Evolutionary conservation across 2,888 invertebrate genomes (phyloP).

Genomic region (Silvanus unidentatus): DNA sequence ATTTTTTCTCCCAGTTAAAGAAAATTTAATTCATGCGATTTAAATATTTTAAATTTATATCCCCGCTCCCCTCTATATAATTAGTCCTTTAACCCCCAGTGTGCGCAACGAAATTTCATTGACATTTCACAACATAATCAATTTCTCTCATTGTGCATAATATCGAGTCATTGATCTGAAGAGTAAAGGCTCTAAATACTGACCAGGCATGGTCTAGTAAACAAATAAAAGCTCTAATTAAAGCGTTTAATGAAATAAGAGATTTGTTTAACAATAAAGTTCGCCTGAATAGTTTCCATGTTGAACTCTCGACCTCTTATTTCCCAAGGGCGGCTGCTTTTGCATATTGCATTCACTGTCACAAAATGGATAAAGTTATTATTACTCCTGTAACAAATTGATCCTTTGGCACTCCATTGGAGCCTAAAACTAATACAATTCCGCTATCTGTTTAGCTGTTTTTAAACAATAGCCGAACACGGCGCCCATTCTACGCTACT

Average conservation of each 20-base stretch:
- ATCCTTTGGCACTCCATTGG: constrained; percentile 1
- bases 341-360: constrained; percentile 9
- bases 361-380: constrained; percentile 5
- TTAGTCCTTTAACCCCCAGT: too few relatives aligned
- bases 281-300: constrained; percentile 33
- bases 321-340: constrained; percentile 19
- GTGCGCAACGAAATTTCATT: too few relatives aligned
- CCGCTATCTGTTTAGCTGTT: neutral
- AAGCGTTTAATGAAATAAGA: constrained; percentile 43
- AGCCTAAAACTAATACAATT: too few relatives aligned
- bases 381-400: constrained; percentile 4
- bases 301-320: constrained; percentile 29
- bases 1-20: too few relatives aligned
- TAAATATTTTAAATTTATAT: too few relatives aligned
- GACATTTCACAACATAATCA: too few relatives aligned
- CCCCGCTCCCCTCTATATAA: too few relatives aligned
- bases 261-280: constrained; percentile 41
- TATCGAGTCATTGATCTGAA: constrained; percentile 18
- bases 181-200: constrained; percentile 14
- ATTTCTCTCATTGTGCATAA: too few relatives aligned
- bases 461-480: neutral
- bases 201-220: constrained; percentile 37
- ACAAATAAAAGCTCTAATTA: constrained; percentile 41
- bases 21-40: too few relatives aligned
- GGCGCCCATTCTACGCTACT: too few relatives aligned